These are phyloP conservation scores for Tethea ocularis DNA, from an alignment of 2,888 invertebrate genomes.

Conservation along the genomic window DNA sequence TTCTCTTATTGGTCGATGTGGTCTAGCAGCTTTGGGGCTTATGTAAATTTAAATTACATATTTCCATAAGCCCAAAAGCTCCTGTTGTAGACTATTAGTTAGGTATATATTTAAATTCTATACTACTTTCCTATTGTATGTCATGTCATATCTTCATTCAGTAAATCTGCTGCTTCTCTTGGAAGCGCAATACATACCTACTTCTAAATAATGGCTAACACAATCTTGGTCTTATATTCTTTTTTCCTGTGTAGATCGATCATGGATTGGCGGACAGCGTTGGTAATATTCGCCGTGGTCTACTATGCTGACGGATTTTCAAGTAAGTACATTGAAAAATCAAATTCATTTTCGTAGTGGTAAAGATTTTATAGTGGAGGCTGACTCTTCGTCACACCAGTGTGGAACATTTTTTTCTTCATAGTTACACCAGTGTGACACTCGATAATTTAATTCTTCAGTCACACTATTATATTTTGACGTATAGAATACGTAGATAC, in stretches of 20 bases:
- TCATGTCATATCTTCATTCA: not conserved
- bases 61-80: too few relatives aligned
- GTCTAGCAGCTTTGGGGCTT: not conserved
- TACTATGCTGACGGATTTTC: conserved; percentile 74
- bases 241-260: conserved; percentile 51
- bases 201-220: not conserved
- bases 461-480: too few relatives aligned
- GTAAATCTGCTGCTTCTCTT: not conserved
- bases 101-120: too few relatives aligned
- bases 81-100: too few relatives aligned
- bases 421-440: too few relatives aligned
- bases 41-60: not conserved
- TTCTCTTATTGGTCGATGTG: not conserved
- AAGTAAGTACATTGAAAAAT: conserved; percentile 55
- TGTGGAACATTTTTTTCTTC: too few relatives aligned
- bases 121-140: not conserved
- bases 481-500: too few relatives aligned
- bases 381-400: too few relatives aligned
- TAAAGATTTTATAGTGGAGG: too few relatives aligned
- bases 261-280: conserved; percentile 73
- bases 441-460: too few relatives aligned
- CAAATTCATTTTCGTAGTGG: not conserved
- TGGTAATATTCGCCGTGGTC: conserved; percentile 59
- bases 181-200: not conserved
- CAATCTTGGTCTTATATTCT: not conserved